Evolutionary conservation across 2,797 vertebrate genomes (phyloP).

Genomic region (Bovichtus variegatus): DNA sequence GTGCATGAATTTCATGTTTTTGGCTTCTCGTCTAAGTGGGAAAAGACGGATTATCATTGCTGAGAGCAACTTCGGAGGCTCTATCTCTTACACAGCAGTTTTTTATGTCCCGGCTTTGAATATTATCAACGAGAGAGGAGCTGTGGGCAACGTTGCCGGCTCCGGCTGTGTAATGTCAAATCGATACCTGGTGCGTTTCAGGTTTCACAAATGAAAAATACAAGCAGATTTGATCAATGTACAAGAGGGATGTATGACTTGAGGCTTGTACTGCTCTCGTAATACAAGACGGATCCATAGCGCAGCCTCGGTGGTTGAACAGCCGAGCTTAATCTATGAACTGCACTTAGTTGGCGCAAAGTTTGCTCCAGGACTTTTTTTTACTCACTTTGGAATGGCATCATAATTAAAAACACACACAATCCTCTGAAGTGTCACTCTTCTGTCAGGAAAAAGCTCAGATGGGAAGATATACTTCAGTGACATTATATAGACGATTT

Average conservation of each 20-base stretch:
- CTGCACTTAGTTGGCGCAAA: conserved; percentile 37
- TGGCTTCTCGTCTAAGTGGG: conserved; percentile 42
- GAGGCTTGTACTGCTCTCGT: conserved; percentile 58
- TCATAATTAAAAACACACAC: conserved; percentile 16
- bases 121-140: conserved; percentile 59
- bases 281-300: conserved; percentile 65
- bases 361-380: background rate
- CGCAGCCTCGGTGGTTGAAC: conserved; percentile 18
- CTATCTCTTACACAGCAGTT: conserved; percentile 51
- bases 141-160: conserved; percentile 62
- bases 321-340: conserved; percentile 55
- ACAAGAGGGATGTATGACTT: conserved; percentile 71
- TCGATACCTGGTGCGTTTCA: conserved; percentile 67
- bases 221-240: conserved; percentile 80
- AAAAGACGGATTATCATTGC: conserved; percentile 66
- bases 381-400: background rate
- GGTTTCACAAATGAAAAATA: conserved; percentile 80
- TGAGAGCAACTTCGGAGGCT: conserved; percentile 48
- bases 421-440: conserved; percentile 5
- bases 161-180: conserved; percentile 71
- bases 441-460: background rate
- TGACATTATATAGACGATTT: background rate
- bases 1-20: conserved; percentile 32
- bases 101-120: conserved; percentile 66
- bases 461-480: background rate